Base-by-base conservation (phyloP, 1,140 invertebrate species). In the Rhysida immarginata region DNA sequence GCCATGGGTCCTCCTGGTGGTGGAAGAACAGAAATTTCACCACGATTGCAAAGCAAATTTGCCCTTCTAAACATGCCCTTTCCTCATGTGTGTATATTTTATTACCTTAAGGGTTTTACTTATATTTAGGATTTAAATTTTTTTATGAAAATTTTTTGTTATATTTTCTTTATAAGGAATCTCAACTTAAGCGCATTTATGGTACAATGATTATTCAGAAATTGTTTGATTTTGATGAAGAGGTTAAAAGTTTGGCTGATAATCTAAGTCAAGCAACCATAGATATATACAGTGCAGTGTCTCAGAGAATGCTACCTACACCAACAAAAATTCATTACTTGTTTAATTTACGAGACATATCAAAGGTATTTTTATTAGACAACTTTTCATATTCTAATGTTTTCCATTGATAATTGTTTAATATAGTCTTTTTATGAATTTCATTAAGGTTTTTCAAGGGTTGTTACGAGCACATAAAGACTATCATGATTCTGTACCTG, bases 241-340 rank as follows among this genome's bases (percentile, higher is more conserved):
- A 87, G 65, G 80, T 88, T 11, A 86, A 85, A 65, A 72, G 76
- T 46, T 60, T 72, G 59, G 77, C 73, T 1, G 71, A 76, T 45
- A 68, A 74, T 2, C 71, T 83, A 55, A 82, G 78, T 5, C 62
- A 72, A 52, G 80, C 83, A 2, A 85, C 84, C 0, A 78, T 91
- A 57, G 78, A 82, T 58, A 69, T 89, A 58, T 91, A 87, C 64
- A 77, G 81, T 63, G 74, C 74, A 54, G 79, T 89, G 0, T 71
- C 78, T 1, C 65, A 65, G 1, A 82, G 81, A 63, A 80, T 91
- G 75, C 66, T 90, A 44, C 87, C 88, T 1, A 90, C 86, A 1
- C 87, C 87, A 0, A 78, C 80, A 29, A 91, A 90, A 67, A 88
- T 87, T 62, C 87, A 93, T 68, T 93, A 91, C 62, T 69, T 89